Percentiles rank a stretch among this genome's conserved stretches.
Evolutionary conservation across 64 coral and sea anemone genomes (phyloP).

Genomic region (Montipora efflorescens): DNA sequence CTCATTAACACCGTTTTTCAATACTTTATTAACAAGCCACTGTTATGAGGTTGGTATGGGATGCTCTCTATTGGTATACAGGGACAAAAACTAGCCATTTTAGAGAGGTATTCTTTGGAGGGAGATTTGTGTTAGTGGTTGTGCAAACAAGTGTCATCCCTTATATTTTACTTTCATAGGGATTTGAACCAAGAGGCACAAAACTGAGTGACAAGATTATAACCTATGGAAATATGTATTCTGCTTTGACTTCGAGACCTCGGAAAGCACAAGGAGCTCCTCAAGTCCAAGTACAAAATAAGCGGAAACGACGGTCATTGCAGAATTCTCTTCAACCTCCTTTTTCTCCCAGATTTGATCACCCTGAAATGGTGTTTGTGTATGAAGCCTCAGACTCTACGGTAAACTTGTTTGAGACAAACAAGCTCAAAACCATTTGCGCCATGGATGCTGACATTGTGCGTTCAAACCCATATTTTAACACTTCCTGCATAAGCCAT

Average conservation of each 20-base stretch:
- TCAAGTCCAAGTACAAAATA: background rate
- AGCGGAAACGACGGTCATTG: constrained; percentile 25
- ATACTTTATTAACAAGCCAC: too few species aligned
- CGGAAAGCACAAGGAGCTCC: background rate
- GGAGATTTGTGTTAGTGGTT: too few species aligned
- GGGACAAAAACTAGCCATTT: too few species aligned
- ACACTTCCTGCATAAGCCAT: background rate
- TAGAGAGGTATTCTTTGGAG: too few species aligned
- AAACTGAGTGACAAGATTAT: constrained; percentile 75
- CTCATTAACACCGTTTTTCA: too few species aligned
- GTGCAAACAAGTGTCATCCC: too few species aligned
- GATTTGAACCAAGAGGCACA: constrained; percentile 94
- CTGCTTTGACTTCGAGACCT: background rate
- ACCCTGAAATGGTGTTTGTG: constrained; percentile 29
- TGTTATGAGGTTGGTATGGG: too few species aligned
- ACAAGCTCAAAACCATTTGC: constrained; percentile 75
- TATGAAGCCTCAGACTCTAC: constrained; percentile 60
- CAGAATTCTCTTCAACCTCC: background rate
- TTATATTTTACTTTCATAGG: constrained; percentile 43
- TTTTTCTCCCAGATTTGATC: background rate
- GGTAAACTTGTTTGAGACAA: constrained; percentile 55
- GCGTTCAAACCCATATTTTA: background rate
- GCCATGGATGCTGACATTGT: constrained; percentile 64
- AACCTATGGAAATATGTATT: background rate
- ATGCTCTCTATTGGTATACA: too few species aligned